Evolutionary conservation across 2,113 vertebrate species (phyloP).

Genomic region (Pleuronectes platessa): DNA sequence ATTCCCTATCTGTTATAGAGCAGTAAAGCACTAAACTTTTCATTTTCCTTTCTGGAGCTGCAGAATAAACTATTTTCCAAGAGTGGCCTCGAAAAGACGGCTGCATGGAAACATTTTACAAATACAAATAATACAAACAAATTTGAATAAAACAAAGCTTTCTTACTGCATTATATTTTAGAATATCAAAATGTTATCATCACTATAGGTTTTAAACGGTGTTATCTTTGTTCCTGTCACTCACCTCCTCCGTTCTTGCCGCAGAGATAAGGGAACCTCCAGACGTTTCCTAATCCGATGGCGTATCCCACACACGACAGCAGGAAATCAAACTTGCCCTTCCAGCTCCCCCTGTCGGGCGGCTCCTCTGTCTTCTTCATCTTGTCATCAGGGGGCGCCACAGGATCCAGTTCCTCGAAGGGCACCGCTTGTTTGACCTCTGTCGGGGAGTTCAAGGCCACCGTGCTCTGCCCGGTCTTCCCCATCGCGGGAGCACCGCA

Average conservation of each 20-base stretch:
- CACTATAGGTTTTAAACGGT: neutral
- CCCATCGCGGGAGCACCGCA: slow-evolving; percentile 78
- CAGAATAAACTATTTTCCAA: neutral
- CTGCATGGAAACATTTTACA: neutral
- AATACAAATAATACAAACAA: neutral
- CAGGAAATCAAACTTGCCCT: slow-evolving; percentile 92
- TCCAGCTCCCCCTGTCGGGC: slow-evolving; percentile 90
- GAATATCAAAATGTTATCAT: neutral
- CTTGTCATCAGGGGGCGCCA: slow-evolving; percentile 21
- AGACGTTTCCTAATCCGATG: slow-evolving; percentile 91
- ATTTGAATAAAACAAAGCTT: neutral
- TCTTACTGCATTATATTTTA: neutral
- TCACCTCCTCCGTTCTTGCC: slow-evolving; percentile 94
- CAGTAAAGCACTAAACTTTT: neutral
- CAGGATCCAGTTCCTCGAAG: slow-evolving; percentile 76
- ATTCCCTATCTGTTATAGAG: neutral
- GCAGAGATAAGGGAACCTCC: slow-evolving; percentile 93
- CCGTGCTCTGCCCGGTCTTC: slow-evolving; percentile 84
- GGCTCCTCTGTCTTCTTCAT: slow-evolving; percentile 72
- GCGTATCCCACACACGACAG: slow-evolving; percentile 92
- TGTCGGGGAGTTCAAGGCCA: slow-evolving; percentile 85
- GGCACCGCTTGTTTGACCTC: slow-evolving; percentile 84
- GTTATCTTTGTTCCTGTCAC: slow-evolving; percentile 10
- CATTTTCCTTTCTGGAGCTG: neutral
- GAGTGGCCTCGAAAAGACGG: neutral